Percentiles rank a stretch among this genome's conserved stretches.
phyloP scores from a whole-genome alignment of 1,140 invertebrate genomes.

The Aphidius ervi region DNA sequence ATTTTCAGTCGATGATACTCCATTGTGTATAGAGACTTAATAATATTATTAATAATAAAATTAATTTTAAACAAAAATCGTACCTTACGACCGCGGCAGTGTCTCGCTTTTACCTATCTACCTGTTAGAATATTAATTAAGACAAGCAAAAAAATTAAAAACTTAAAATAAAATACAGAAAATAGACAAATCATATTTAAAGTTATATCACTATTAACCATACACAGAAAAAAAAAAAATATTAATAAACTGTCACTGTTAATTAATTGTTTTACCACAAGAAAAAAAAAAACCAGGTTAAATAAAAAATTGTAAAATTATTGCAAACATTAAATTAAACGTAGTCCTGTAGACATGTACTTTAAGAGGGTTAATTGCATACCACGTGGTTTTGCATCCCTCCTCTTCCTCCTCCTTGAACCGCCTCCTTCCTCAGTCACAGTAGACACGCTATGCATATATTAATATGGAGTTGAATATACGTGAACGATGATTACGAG shows the following conservation, averaged over 20 bases:
- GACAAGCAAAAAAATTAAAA: neutral
- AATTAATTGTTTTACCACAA: conserved; percentile 13
- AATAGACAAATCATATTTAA: conserved; percentile 1
- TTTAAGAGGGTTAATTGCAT: conserved; percentile 14
- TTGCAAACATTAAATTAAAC: conserved; percentile 13
- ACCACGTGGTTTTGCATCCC: conserved; percentile 7
- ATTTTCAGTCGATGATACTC: conserved; percentile 9
- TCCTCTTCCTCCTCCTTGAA: conserved; percentile 1
- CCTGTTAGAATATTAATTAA: conserved; percentile 11
- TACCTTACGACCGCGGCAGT: conserved; percentile 20
- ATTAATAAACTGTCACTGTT: conserved; percentile 11
- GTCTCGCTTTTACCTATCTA: conserved; percentile 14
- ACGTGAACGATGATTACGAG: conserved; percentile 6
- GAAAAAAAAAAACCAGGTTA: neutral
- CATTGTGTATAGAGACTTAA: conserved; percentile 18
- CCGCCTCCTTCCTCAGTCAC: neutral
- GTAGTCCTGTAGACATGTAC: conserved; percentile 17
- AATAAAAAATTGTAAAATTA: too few relatives aligned
- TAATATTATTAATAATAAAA: neutral
- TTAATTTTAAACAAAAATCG: conserved; percentile 9
- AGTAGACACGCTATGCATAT: conserved; percentile 12
- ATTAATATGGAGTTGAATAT: conserved; percentile 14
- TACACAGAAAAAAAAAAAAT: neutral
- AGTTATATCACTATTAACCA: conserved; percentile 10
- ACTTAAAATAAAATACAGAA: neutral